These are phyloP conservation scores for Suillia variegata DNA, from an alignment of 2,888 invertebrate genomes.

Conservation along the genomic window DNA sequence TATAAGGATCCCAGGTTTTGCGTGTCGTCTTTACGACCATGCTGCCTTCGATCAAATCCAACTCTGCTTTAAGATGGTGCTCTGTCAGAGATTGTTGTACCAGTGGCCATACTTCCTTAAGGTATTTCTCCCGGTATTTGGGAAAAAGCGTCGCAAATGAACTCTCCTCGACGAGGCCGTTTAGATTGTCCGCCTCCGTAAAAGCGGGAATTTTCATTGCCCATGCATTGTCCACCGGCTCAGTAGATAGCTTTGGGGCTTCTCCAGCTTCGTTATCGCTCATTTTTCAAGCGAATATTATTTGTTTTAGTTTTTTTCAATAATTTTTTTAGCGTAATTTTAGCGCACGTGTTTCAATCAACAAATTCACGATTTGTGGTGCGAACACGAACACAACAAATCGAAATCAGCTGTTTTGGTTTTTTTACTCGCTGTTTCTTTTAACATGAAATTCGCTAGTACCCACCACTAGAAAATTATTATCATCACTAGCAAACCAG, in stretches of 20 bases:
- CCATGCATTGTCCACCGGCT: constrained; percentile 85
- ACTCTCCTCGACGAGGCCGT: constrained; percentile 85
- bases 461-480: no score
- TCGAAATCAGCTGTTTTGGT: no score
- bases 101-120: constrained; percentile 93
- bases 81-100: constrained; percentile 85
- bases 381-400: no score
- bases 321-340: no score
- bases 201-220: constrained; percentile 85
- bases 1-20: constrained; percentile 98
- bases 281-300: constrained; percentile 35
- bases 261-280: constrained; percentile 47
- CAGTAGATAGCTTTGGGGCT: constrained; percentile 49
- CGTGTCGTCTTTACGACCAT: constrained; percentile 93
- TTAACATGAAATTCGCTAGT: no score
- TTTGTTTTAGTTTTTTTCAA: not conserved
- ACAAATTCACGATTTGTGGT: no score
- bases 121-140: constrained; percentile 94
- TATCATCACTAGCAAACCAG: no score
- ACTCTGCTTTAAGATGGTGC: constrained; percentile 80
- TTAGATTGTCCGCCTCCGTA: constrained; percentile 84
- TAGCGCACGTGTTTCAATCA: no score
- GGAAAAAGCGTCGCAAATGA: constrained; percentile 97
- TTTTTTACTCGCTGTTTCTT: not conserved
- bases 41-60: constrained; percentile 92